Base-by-base conservation (phyloP, 2,888 invertebrate genomes). In the Tipula confusa region DNA sequence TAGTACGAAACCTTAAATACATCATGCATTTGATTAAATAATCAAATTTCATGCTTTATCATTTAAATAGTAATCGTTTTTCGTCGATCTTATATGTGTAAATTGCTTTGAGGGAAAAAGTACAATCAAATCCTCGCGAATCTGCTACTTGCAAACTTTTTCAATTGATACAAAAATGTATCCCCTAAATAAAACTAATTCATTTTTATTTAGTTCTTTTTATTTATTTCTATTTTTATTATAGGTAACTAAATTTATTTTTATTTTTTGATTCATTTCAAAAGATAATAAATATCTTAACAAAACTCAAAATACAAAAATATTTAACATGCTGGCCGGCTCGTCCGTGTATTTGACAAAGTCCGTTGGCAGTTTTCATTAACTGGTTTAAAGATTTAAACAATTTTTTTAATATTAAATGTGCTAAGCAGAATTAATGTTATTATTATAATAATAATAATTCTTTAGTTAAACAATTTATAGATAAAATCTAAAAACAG, bases 311-410 rank as follows among this genome's bases (percentile, higher is more conserved):
- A 82, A 38, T 48, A 48, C 43, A 29, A 81, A 81, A 29, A 82
- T 82, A 82, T 33, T 33, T 82, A 18, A 31, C 33, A n/a, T 31
- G 82, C 89, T 89, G 89, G 89, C 88, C 88, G 89, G 87, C 82
- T 82, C 36, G 84, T 87, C 89, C 89, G 89, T 89, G 89, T 89
- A 88, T 87, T 89, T 89, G 89, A 87, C 88, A 88, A 88, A 86
- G 87, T 86, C 87, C 84, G 79, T 84, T 83, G 84, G 48, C 84
- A 82, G 29, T 83, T 15, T 36, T 86, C 85, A 84, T 82, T 82
- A 82, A 33, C 82, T 82, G 82, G 82, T 82, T 82, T 13, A 15
- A 29, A 82, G 82, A 82, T 82, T 82, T 33, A 6, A 18, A 15
- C 11, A 33, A 15, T 33, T 7, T 29, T 31, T 29, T 64, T 33